These are phyloP conservation scores for Vandiemenella viatica DNA, from an alignment of 2,888 invertebrate species.

Conservation along the genomic window DNA sequence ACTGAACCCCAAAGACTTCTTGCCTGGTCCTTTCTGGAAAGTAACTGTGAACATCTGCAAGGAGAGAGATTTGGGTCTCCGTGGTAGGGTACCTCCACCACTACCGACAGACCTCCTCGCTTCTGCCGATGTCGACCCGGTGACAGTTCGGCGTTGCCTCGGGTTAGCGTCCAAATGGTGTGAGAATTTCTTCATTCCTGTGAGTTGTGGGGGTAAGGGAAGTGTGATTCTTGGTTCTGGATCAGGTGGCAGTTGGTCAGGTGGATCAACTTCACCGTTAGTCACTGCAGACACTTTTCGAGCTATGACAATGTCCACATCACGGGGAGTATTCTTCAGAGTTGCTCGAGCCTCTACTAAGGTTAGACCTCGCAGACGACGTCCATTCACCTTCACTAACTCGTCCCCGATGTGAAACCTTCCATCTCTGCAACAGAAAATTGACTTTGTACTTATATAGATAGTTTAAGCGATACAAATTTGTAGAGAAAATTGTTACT, in stretches of 20 bases:
- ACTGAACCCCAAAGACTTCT: conserved; percentile 77
- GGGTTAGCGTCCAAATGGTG: conserved; percentile 19
- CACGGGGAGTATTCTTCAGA: conserved; percentile 27
- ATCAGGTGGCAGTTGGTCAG: no score
- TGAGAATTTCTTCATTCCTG: conserved; percentile 34
- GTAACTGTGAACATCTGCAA: conserved; percentile 33
- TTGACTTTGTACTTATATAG: background rate
- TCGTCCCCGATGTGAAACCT: conserved; percentile 73
- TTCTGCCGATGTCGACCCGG: background rate
- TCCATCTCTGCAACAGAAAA: conserved; percentile 47
- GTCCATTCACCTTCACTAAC: conserved; percentile 77
- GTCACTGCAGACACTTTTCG: conserved; percentile 13
- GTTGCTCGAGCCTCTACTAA: conserved; percentile 40
- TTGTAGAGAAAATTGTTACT: background rate
- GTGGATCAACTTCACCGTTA: background rate
- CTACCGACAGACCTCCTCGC: conserved; percentile 4
- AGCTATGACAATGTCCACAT: conserved; percentile 31
- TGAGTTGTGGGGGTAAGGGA: conserved; percentile 17
- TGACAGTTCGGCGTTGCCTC: conserved; percentile 8
- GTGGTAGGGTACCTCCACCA: conserved; percentile 18
- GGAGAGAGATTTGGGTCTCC: conserved; percentile 25
- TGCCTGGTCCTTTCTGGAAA: conserved; percentile 69
- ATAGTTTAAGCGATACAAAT: background rate
- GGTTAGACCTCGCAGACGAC: conserved; percentile 56
- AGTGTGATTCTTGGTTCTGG: background rate